Base-by-base conservation (phyloP, 2,113 vertebrate genomes). In the Podarcis cretensis region DNA sequence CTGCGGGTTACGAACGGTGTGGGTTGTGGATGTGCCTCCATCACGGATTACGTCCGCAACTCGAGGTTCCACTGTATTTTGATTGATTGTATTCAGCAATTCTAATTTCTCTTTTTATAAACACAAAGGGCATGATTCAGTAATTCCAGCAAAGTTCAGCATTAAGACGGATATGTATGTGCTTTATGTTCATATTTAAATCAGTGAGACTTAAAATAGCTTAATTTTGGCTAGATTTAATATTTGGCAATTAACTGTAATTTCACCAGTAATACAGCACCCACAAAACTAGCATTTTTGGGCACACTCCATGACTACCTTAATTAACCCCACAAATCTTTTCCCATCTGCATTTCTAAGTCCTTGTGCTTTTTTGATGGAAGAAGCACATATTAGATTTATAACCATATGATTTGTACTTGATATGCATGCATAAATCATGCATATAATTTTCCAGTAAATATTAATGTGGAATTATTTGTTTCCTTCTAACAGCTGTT, bases 401-500 rank as follows among this genome's bases (percentile, higher is more conserved):
- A 12, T 71, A 16, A 81, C 25, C 35, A 7, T 48, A 81, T 65
- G 21, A 35, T 66, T 23, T 32, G 18, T 48, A 40, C 5, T 76
- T 30, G 16, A 54, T 54, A 35, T 40, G 25, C 48, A 27, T 76
- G 57, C 23, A 23, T 73, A 23, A 40, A 77, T 10, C 59, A 8
- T 81, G 48, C 71, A 77, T 88, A 20, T n/a, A 81, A 77, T 69
- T 9, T 57, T 23, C 6, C 43, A 4, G 48, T 76, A 6, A 83
- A 69, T 92, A 83, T 89, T 59, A 89, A 84, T 43, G 66, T 59
- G 40, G n/a, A 85, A 71, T 81, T 73, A 65, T 25, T 89, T 89
- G 30, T 23, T 86, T 84, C 87, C 69, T 90, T n/a, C 88, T 88
- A 81, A 95, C 92, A 99, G 99, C 98, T 83, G 97, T 98, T 83